These are phyloP conservation scores for Glaucomys volans DNA, from an alignment of 2,113 vertebrate genomes.

Conservation along the genomic window DNA sequence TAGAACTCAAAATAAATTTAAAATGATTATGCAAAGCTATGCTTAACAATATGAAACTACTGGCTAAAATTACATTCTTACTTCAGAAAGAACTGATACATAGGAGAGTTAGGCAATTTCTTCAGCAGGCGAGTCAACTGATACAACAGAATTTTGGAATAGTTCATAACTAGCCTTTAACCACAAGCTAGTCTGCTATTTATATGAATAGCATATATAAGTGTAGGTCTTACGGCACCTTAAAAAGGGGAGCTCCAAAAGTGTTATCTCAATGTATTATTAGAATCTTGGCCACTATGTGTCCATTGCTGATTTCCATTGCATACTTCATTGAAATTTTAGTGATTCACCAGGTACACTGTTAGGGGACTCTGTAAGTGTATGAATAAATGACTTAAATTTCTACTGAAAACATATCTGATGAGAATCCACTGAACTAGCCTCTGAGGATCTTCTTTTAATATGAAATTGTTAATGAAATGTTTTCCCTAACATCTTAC, in stretches of 20 bases:
- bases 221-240: neutral
- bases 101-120: neutral
- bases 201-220: neutral
- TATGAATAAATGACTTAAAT: neutral
- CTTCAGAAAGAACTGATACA: neutral
- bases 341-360: neutral
- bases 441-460: neutral
- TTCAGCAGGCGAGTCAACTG: neutral
- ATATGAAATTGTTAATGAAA: neutral
- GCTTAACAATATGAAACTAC: neutral
- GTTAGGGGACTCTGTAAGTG: neutral
- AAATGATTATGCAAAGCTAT: neutral
- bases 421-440: neutral
- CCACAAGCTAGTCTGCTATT: neutral
- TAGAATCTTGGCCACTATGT: neutral
- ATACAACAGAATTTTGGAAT: neutral
- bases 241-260: neutral
- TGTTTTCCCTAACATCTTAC: neutral
- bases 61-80: neutral
- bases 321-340: neutral
- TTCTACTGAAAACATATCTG: neutral
- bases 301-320: neutral
- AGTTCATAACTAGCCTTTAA: neutral
- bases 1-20: neutral
- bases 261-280: neutral